A percentile compares a stretch with the other conserved stretches of the same genome.
Conservation (phyloP, 1,140 invertebrate species). For the Bombus confusus region DNA sequence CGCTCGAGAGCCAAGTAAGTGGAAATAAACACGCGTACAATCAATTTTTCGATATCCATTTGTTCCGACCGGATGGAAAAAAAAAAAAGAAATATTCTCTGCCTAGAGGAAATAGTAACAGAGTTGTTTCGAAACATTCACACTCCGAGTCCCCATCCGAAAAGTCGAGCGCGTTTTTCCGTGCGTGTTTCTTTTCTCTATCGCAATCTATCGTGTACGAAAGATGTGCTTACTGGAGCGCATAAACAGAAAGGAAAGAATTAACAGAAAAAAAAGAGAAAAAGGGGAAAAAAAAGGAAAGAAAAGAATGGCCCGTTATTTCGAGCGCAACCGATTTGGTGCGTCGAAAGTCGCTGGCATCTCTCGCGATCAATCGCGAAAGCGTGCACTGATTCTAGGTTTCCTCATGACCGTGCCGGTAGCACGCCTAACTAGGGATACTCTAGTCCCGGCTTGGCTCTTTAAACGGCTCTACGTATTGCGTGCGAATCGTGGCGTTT, state of each 20-base stretch:
- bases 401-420: conserved; percentile 55
- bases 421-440: conserved; percentile 59
- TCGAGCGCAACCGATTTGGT: conserved; percentile 39
- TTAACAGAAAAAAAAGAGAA: background rate
- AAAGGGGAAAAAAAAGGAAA: conserved; percentile 15
- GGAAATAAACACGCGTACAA: conserved; percentile 53
- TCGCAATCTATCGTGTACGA: conserved; percentile 22
- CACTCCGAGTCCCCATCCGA: background rate
- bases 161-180: background rate
- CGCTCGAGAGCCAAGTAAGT: conserved; percentile 71
- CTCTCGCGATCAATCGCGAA: conserved; percentile 38
- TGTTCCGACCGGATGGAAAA: background rate
- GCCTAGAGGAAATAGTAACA: background rate
- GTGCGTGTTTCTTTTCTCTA: background rate
- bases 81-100: background rate
- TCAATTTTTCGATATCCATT: background rate
- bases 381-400: conserved; percentile 36
- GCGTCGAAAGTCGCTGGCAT: conserved; percentile 41
- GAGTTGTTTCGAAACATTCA: conserved; percentile 12
- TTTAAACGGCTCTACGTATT: conserved; percentile 65
- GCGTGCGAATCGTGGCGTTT: conserved; percentile 37
- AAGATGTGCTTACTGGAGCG: conserved; percentile 41
- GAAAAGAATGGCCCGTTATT: conserved; percentile 41
- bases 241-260: conserved; percentile 34
- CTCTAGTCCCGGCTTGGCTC: conserved; percentile 63